Base-by-base conservation (phyloP, 1,140 invertebrate species). In the Drosophila melanica region DNA sequence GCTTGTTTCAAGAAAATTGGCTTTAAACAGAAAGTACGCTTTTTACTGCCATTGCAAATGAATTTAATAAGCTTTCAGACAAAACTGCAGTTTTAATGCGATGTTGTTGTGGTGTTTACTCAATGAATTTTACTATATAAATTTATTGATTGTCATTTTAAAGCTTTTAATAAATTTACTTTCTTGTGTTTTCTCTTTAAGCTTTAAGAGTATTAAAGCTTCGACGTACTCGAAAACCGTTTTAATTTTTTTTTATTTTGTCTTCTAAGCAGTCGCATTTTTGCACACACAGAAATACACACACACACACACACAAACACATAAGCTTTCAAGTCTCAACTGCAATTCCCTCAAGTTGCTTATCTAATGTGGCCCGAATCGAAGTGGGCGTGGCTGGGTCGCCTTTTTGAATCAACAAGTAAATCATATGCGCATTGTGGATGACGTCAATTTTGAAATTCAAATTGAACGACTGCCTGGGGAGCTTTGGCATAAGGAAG, bases 341-440 rank as follows among this genome's bases (percentile, higher is more conserved):
- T 70, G 72, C 59, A 75, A 75, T 75, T 75, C 72, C 72, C 72
- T 45, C 57, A 74, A 69, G 62, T 62, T 80, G 63, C 65, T 81
- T 77, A 65, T 73, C 69, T 79, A 67, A 75, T 68, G 76, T 63
- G 60, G 71, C 69, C 50, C 48, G 67, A 59, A 59, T 54, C 58
- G 45, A 35, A 33, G 44, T 70, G 55, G 41, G 33, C 51, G 80
- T 71, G 54, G 77, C 47, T 51, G 53, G 63, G 42, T 58, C 47
- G 54, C 62, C 64, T 59, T 67, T 69, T 73, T 16, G 59, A 72
- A 81, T 81, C 82, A 89, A 87, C 82, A 77, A 82, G 76, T 89
- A 82, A 79, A 79, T 77, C 72, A 80, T 87, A 87, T 86, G 81
- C 81, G 78, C 81, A 81, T 85, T 87, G 80, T 73, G 57, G 63